These are phyloP conservation scores for Vespertilio murinus DNA, from an alignment of 2,797 vertebrate species.

Conservation along the genomic window DNA sequence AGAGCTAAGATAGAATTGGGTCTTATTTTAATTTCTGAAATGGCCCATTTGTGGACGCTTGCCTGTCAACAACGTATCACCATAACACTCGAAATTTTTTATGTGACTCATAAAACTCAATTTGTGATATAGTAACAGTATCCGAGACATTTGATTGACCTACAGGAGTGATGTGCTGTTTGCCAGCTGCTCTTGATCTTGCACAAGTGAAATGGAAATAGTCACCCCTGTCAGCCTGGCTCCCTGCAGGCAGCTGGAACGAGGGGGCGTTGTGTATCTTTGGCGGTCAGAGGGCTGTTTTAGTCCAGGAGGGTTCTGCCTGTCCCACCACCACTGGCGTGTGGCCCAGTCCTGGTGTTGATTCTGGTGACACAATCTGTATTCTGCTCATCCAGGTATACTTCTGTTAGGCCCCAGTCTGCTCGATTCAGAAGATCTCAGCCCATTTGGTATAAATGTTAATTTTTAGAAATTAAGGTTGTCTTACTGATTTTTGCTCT, in stretches of 20 bases:
- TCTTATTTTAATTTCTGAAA: not conserved
- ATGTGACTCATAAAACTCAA: not conserved
- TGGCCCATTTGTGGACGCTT: not conserved
- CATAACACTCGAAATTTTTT: not conserved
- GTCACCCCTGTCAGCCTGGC: not conserved
- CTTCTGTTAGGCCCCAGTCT: not conserved
- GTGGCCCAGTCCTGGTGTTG: too few species aligned
- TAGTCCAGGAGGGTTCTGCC: not conserved
- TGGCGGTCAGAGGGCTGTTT: not conserved
- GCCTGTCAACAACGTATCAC: not conserved
- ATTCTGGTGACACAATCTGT: not conserved
- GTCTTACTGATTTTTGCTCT: not conserved
- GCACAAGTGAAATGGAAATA: not conserved
- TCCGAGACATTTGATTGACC: not conserved
- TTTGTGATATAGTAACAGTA: not conserved
- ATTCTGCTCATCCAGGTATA: not conserved
- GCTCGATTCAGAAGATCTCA: not conserved
- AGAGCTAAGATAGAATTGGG: not conserved
- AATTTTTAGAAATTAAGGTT: conserved; percentile 6
- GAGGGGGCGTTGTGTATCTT: not conserved
- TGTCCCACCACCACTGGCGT: not conserved
- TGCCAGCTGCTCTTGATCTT: not conserved
- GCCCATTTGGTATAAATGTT: not conserved
- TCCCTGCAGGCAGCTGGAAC: not conserved
- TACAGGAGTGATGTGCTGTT: not conserved